phyloP scores from a whole-genome alignment of 2,888 invertebrate species.

The Poecilobothrus nobilitatus region DNA sequence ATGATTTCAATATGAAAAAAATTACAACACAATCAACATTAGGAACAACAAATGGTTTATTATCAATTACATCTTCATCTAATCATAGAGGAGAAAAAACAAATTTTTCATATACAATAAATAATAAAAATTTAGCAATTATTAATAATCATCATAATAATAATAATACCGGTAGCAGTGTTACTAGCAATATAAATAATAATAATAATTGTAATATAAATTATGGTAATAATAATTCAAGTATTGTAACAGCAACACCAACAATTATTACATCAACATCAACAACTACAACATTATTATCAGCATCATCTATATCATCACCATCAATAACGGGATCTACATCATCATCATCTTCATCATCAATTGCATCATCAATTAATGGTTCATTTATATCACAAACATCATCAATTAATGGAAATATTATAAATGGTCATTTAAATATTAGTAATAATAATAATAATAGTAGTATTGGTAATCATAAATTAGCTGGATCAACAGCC shows the following conservation, averaged over 20 bases:
- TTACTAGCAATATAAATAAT: neutral
- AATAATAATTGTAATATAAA: neutral
- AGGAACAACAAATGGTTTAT: neutral
- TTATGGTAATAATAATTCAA: neutral
- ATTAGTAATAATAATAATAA: neutral
- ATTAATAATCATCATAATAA: neutral
- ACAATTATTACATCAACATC: neutral
- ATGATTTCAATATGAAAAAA: neutral
- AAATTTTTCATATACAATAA: neutral
- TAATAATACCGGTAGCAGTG: no score
- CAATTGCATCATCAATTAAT: neutral
- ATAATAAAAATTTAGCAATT: neutral
- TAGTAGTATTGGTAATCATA: neutral
- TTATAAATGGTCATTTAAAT: neutral
- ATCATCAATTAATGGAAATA: neutral
- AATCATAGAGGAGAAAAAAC: neutral
- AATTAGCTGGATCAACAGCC: neutral
- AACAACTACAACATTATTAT: neutral
- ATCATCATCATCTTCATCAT: neutral
- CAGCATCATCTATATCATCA: neutral
- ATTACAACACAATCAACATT: neutral
- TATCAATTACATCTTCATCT: neutral
- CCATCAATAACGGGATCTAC: neutral
- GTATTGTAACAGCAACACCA: neutral
- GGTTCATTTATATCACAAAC: neutral